Conservation (phyloP, 2,113 vertebrate genomes). For the Kryptolebias marmoratus region DNA sequence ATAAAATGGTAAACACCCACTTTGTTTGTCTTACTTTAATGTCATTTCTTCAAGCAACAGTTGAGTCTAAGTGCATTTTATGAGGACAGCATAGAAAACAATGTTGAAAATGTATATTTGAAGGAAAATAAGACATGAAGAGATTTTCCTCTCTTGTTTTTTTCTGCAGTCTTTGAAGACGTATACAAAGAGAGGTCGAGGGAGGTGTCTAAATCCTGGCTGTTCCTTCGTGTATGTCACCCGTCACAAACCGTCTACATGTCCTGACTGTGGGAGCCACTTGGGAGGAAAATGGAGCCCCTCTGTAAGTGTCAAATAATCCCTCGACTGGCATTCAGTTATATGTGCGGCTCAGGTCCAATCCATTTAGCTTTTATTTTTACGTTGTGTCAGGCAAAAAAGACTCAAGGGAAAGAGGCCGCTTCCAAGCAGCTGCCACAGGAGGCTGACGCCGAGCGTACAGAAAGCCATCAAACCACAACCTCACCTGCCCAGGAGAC, state of each 20-base stretch:
- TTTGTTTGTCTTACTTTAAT: not conserved
- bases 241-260: slow-evolving; percentile 94
- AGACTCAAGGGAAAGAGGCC: slow-evolving; percentile 44
- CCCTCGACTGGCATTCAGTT: not conserved
- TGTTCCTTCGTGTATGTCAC: slow-evolving; percentile 95
- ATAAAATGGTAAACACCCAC: slow-evolving; percentile 87
- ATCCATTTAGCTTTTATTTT: slow-evolving; percentile 7
- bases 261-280: slow-evolving; percentile 89
- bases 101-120: too few relatives aligned
- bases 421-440: slow-evolving; percentile 15
- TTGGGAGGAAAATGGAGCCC: slow-evolving; percentile 96
- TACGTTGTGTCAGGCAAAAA: slow-evolving; percentile 57
- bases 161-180: slow-evolving; percentile 86
- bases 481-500: slow-evolving; percentile 27
- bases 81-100: too few relatives aligned
- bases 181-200: slow-evolving; percentile 93
- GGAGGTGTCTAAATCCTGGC: slow-evolving; percentile 89
- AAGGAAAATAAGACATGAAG: not conserved
- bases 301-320: slow-evolving; percentile 76
- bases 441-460: slow-evolving; percentile 27
- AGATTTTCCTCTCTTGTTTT: not conserved
- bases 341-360: not conserved
- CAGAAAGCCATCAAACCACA: slow-evolving; percentile 50
- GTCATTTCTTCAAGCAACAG: too few relatives aligned
- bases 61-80: too few relatives aligned